Base-by-base conservation (phyloP, 2,888 invertebrate genomes). In the Conops quadrifasciatus region DNA sequence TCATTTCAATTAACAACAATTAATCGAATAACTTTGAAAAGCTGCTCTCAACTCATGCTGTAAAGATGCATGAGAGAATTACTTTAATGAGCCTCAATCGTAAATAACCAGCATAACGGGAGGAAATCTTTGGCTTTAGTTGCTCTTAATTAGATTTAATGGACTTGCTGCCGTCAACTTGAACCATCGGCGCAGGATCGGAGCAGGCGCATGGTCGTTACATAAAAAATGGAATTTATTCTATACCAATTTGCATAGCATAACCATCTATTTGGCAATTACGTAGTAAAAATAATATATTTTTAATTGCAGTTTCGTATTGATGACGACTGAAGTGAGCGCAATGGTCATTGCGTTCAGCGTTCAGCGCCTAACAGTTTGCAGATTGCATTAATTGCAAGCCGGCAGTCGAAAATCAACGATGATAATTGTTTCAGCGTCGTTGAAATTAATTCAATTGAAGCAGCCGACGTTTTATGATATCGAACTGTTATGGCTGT, bases 1-100 rank as follows among this genome's bases (percentile, higher is more conserved):
- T 73, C 63, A 73, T 73, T 71, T 71, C 71, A 73, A 71, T 73
- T 73, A 71, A 71, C 63, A 45, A 30, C 71, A 73, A 73, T 73
- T 71, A 71, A 73, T 70, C 66, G 58, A 63, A 30, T 70, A 71
- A 71, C 66, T 63, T 71, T 71, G 53, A 66, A 71, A 73, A 67
- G n/a, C 63, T 64, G 24, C 63, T 51, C 69, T 28, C 67, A 53
- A 24, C 59, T 64, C 62, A 45, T 69, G 71, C 62, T 21, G 30
- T 62, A n/a, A n/a, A n/a, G n/a, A n/a, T 63, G 19, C 21, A 47
- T 13, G 21, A 21, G 15, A 45, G 24, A 63, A 63, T 63, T 63
- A 45, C 19, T 45, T 63, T 63, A 63, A 63, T 63, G 63, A 63
- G 63, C 21, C 15, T 45, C 47, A 26, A 21, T 49, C 63, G 45